Conservation (phyloP, 2,888 invertebrate genomes). For the Macrosiphum euphorbiae region DNA sequence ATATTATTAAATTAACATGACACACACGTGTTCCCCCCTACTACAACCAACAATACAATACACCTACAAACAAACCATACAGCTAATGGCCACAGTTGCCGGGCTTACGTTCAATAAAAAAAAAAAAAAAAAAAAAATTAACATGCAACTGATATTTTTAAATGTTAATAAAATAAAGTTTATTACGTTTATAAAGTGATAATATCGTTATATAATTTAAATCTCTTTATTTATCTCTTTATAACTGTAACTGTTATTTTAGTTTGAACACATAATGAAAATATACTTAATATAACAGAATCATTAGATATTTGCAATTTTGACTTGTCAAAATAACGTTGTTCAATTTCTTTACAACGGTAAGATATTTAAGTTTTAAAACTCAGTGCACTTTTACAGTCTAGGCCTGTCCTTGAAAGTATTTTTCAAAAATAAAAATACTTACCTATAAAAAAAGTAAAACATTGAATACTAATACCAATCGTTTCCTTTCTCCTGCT, state of each 20-base stretch:
- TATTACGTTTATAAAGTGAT: neutral
- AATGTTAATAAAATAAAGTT: neutral
- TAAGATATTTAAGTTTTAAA: neutral
- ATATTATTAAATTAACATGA: neutral
- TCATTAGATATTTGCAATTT: neutral
- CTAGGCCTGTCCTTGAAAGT: neutral
- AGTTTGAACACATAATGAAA: neutral
- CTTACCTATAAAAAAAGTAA: neutral
- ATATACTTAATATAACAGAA: neutral
- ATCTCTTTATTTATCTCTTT: neutral
- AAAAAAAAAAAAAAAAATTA: too few species aligned
- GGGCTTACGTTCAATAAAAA: too few species aligned
- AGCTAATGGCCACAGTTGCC: too few species aligned
- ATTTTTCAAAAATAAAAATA: neutral
- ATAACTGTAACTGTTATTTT: neutral
- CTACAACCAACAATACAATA: too few species aligned
- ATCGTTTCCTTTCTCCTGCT: constrained; percentile 1
- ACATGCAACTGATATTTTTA: neutral
- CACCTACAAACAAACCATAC: too few species aligned
- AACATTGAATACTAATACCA: neutral
- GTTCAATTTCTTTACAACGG: neutral
- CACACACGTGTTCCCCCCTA: too few species aligned
- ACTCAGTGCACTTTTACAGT: neutral
- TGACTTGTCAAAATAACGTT: neutral
- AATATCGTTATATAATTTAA: neutral